Percentiles rank a stretch among this genome's conserved stretches.
These are phyloP conservation scores for Tipula unca DNA, from an alignment of 2,888 invertebrate species.

Conservation along the genomic window DNA sequence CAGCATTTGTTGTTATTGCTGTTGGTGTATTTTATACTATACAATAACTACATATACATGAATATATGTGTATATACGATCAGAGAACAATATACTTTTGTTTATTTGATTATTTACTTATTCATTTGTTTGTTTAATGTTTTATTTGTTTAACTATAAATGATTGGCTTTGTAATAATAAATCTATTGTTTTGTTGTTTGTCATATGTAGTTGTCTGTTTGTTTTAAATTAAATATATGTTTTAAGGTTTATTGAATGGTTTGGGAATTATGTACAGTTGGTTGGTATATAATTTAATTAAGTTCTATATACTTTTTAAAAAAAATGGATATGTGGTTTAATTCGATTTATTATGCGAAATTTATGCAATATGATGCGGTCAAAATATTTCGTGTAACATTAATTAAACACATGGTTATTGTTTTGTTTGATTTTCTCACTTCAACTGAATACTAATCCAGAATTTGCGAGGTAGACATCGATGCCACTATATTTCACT, in stretches of 20 bases:
- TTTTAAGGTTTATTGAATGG: background rate
- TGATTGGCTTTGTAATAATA: background rate
- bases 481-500: too few species aligned
- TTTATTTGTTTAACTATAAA: background rate
- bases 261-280: background rate
- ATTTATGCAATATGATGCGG: too few species aligned
- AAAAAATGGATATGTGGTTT: background rate
- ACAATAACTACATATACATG: too few species aligned
- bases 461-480: too few species aligned
- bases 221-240: background rate
- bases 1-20: background rate
- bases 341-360: background rate
- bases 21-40: background rate
- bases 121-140: background rate
- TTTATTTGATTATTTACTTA: background rate
- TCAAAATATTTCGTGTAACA: too few species aligned
- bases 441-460: too few species aligned
- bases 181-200: background rate
- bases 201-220: background rate
- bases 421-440: too few species aligned
- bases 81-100: background rate
- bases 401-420: too few species aligned
- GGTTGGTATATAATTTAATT: background rate
- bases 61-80: background rate
- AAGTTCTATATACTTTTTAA: background rate